phyloP scores from a whole-genome alignment of 2,888 invertebrate genomes.

The Eristalis pertinax region DNA sequence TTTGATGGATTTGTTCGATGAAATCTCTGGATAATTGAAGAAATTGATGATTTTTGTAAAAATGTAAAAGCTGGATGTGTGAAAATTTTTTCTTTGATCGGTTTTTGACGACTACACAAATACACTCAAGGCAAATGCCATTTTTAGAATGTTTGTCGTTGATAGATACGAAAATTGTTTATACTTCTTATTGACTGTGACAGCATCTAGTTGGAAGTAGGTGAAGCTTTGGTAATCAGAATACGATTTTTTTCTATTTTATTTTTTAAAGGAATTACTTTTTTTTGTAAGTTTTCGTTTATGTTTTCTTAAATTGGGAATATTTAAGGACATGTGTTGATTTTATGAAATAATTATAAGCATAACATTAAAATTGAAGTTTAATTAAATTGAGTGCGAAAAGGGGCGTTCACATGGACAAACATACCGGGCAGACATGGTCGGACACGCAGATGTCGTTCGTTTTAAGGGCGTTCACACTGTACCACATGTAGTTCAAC shows the following conservation, averaged over 20 bases:
- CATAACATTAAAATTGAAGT: no score
- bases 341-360: not conserved
- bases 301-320: no score
- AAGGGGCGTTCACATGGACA: no score
- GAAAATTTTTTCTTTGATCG: conserved; percentile 63
- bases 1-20: not conserved
- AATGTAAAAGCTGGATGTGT: conserved; percentile 64
- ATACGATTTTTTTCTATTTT: not conserved
- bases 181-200: conserved; percentile 19
- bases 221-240: not conserved
- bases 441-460: no score
- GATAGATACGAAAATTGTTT: conserved; percentile 63
- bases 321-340: not conserved
- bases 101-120: conserved; percentile 63
- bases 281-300: no score
- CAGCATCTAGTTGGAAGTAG: conserved; percentile 18
- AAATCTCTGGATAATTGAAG: conserved; percentile 23
- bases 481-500: no score
- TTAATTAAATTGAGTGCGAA: no score
- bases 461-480: no score
- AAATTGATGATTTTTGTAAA: conserved; percentile 48
- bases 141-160: conserved; percentile 68
- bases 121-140: conserved; percentile 63
- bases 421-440: no score
- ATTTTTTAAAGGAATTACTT: not conserved